Conservation (phyloP, 2,113 vertebrate species). For the Lontra canadensis region DNA sequence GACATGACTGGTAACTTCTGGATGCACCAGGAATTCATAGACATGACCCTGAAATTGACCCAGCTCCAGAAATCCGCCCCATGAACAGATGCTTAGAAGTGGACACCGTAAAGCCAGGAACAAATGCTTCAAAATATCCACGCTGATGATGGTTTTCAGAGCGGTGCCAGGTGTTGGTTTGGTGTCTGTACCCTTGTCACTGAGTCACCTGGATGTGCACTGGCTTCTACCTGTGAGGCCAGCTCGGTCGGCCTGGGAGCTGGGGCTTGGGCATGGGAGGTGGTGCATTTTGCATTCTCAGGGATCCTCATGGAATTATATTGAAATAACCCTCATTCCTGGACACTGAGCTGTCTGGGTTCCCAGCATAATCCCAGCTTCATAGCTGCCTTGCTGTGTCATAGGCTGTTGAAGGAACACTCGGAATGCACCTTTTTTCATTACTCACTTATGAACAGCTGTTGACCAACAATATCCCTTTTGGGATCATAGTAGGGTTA, state of each 20-base stretch:
- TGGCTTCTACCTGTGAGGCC: neutral
- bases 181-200: neutral
- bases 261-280: neutral
- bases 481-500: neutral
- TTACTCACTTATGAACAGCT: slow-evolving; percentile 7
- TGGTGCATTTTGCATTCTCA: neutral
- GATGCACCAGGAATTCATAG: neutral
- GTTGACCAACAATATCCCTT: neutral
- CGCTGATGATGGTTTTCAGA: neutral
- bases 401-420: neutral
- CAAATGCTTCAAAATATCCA: neutral
- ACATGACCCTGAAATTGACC: neutral
- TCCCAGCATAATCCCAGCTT: neutral
- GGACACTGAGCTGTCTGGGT: neutral
- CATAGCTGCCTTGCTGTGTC: neutral
- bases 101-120: neutral
- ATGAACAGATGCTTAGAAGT: neutral
- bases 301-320: neutral
- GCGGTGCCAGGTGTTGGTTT: neutral
- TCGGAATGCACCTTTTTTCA: neutral
- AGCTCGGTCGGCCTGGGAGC: neutral
- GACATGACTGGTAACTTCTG: neutral
- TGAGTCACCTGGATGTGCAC: neutral
- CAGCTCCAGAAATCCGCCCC: neutral
- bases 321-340: neutral